Evolutionary conservation across 2,797 vertebrate genomes (phyloP).

Genomic region (Neosilurus mollespiculum): DNA sequence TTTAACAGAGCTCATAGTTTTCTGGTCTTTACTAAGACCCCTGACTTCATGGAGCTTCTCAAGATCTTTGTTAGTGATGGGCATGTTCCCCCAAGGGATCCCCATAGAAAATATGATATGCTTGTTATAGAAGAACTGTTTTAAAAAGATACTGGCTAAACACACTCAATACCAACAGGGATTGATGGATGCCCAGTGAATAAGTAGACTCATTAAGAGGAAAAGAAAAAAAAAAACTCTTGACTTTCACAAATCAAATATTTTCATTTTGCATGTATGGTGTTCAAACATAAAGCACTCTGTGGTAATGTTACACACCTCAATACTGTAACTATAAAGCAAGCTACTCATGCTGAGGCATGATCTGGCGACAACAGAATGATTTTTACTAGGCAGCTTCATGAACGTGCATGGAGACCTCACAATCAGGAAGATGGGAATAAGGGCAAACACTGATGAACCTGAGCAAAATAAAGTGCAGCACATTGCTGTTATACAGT

Average conservation of each 20-base stretch:
- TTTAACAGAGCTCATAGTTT: not conserved
- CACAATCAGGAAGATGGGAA: not conserved
- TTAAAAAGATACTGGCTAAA: not conserved
- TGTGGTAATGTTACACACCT: not conserved
- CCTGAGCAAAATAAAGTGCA: not conserved
- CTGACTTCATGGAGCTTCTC: not conserved
- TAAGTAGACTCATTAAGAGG: not conserved
- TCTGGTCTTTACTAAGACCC: not conserved
- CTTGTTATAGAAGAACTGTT: not conserved
- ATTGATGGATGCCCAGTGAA: not conserved
- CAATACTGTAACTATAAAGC: not conserved
- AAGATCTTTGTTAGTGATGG: not conserved
- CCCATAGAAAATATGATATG: not conserved
- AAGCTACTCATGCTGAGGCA: constrained; percentile 11
- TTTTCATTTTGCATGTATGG: not conserved
- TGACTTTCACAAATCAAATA: not conserved
- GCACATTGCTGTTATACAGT: not conserved
- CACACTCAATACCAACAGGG: not conserved
- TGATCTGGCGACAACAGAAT: constrained; percentile 1
- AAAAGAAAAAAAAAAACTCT: not conserved
- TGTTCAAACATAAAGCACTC: not conserved
- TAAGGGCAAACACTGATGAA: not conserved
- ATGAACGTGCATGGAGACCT: not conserved
- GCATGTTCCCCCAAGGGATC: not conserved
- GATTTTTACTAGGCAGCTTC: not conserved